Evolutionary conservation across 2,113 vertebrate species (phyloP).

Genomic region (Callorhinus ursinus): DNA sequence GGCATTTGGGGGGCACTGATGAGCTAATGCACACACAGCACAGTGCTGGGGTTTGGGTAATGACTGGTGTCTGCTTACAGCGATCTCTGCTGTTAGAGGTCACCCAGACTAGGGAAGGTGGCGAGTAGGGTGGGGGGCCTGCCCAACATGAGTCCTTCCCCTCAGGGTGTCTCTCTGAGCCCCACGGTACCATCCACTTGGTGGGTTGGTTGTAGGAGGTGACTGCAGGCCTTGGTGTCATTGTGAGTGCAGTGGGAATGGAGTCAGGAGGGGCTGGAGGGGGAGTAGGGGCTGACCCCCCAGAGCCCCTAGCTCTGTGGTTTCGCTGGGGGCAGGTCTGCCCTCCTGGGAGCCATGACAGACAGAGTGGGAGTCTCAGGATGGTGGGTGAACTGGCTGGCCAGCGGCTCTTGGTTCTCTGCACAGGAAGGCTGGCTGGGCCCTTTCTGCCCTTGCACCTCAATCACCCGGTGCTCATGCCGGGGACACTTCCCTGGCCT

Average conservation of each 20-base stretch:
- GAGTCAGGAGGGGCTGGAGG: neutral
- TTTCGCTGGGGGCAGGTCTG: neutral
- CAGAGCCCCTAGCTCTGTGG: neutral
- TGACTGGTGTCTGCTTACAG: neutral
- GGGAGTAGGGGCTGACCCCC: neutral
- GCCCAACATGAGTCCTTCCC: neutral
- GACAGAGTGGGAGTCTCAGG: neutral
- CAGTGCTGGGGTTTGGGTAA: fast-evolving
- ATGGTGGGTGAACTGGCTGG: neutral
- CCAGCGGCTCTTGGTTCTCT: neutral
- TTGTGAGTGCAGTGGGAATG: neutral
- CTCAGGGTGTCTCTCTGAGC: neutral
- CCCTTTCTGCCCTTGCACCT: neutral
- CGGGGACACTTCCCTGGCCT: neutral
- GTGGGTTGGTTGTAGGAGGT: neutral
- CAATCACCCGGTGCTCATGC: neutral
- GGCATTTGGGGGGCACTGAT: neutral
- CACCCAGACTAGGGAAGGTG: neutral
- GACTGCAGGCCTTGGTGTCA: neutral
- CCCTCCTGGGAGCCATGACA: neutral
- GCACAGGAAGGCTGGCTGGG: neutral
- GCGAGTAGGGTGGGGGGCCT: neutral
- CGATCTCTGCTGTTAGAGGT: neutral
- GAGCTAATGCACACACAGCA: too few species aligned
- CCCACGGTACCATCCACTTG: neutral